Base-by-base conservation (phyloP, 2,797 vertebrate species). In the Mormyrops attenuatus region DNA sequence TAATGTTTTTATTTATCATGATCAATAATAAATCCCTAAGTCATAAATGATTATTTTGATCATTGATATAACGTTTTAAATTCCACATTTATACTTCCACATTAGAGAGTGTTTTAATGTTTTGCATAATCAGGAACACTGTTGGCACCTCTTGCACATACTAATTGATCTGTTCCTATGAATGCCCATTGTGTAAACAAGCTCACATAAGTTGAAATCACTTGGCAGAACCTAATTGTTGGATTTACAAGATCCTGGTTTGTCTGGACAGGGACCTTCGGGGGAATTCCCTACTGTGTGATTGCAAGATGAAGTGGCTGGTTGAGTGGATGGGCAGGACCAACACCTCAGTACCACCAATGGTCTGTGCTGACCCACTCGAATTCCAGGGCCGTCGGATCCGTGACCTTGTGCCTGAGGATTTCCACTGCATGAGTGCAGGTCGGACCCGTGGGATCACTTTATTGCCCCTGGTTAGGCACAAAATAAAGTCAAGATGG, bases 221-320 rank as follows among this genome's bases (percentile, higher is more conserved):
- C 34, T 77, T 80, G 13, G 41, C 15, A 80, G 73, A n/a, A 44
- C 34, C 38, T 44, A 80, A 20, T 44, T 80, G 73, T 44, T 80
- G 73, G 73, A 47, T 80, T 80, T 80, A 80, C 73, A 7, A 44
- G 73, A 44, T 44, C 73, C 73, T 80, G 73, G 73, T 57, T 41
- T 77, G 9, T 87, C 47, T 38, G 17, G 34, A 88, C 85, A 15
- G 22, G 88, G 52, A 86, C 82, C 87, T 69, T 89, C 89, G 89
- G 41, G 63, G 3, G 88, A 55, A 89, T 87, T 91, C 91, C 90
- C 73, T 99, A 95, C 97, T 94, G 44, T 99, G 98, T 94, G 98
- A 99, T 94, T 99, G 98, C 93, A 99, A 99, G 91, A 92, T 99
- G 92, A 99, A 99, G 93, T 99, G 98, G 98, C 91, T 99, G 93